These are phyloP conservation scores for Microctenopoma stevenorrisi DNA, from an alignment of 2,797 vertebrate species.

Conservation along the genomic window DNA sequence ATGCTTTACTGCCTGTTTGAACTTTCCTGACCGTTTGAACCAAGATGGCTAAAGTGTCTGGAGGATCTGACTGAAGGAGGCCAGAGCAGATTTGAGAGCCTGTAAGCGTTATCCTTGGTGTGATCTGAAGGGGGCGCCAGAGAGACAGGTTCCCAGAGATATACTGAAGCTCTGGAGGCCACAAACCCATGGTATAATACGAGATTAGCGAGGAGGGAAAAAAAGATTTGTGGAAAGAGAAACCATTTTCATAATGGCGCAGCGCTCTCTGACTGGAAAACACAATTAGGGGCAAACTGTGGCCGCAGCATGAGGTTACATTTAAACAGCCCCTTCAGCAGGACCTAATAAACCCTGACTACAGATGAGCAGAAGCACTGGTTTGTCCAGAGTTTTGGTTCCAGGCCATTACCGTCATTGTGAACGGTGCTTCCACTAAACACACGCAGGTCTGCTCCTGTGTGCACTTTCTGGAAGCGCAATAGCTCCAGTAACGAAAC, in stretches of 20 bases:
- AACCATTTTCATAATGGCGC: conserved; percentile 76
- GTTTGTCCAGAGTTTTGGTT: conserved; percentile 58
- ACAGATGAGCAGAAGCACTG: conserved; percentile 55
- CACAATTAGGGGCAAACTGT: conserved; percentile 72
- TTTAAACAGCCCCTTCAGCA: conserved; percentile 66
- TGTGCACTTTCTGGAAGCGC: conserved; percentile 29
- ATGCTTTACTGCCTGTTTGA: conserved; percentile 49
- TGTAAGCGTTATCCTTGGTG: conserved; percentile 37
- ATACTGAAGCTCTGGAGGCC: neutral
- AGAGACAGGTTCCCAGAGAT: conserved; percentile 64
- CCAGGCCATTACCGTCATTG: conserved; percentile 53
- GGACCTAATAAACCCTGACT: conserved; percentile 61
- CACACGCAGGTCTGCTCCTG: conserved; percentile 29
- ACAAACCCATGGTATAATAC: conserved; percentile 31
- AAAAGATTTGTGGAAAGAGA: conserved; percentile 55
- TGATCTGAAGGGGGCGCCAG: conserved; percentile 76
- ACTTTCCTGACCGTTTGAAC: conserved; percentile 41
- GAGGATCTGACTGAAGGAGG: conserved; percentile 36
- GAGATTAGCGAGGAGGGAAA: conserved; percentile 28
- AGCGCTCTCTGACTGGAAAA: conserved; percentile 70
- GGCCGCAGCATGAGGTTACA: conserved; percentile 62
- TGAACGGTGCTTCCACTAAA: conserved; percentile 48
- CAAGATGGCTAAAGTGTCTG: conserved; percentile 43
- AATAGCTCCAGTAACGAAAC: conserved; percentile 5
- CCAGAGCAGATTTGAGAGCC: conserved; percentile 38